Evolutionary conservation across 2,888 invertebrate genomes (phyloP), one percentile per base, ranked within the genome.

Genomic region (Eupelmus urozonus): DNA sequence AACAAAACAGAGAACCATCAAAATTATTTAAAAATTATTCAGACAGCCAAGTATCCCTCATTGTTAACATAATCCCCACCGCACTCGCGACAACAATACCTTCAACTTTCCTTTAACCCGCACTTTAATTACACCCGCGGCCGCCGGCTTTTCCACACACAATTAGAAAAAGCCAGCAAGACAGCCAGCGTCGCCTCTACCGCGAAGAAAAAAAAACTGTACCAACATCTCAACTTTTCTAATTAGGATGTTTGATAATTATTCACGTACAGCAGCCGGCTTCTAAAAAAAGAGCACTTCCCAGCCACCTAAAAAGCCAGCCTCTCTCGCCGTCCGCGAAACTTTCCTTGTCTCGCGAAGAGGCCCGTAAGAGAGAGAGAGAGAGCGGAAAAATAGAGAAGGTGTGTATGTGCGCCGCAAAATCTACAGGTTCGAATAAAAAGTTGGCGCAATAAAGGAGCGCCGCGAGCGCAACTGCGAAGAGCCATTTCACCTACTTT

Each of bases 171-270:
- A 34, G 9, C 34, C 34, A 34, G n/a, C n/a, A n/a, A n/a, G n/a
- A n/a, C n/a, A n/a, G n/a, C n/a, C 34, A 34, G 9, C 34, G 34
- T 3, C 45, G 7, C 45, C 7, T 16, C 45, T 16, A 45, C 45
- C 7, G 45, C 45, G 45, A 13, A 45, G 45, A 45, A 45, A n/a
- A 13, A 20, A n/a, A n/a, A n/a, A n/a, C n/a, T n/a, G 20, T 34
- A 40, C 20, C 16, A 45, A 59, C 45, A 23, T 23, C 49, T 20
- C 45, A 45, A 45, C 45, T 45, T 45, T 45, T 45, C 65, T 65
- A 75, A 78, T 75, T 78, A 65, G 70, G 40, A 51, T 59, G 53
- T 75, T 70, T 45, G 42, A 65, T 66, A 74, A 78, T 78, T 75
- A 74, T 78, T 63, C 70, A 20, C 62, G 25, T 40, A 34, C 34